Base-by-base conservation (phyloP, 64 coral and sea anemone genomes). In the Stichodactyla helianthus region DNA sequence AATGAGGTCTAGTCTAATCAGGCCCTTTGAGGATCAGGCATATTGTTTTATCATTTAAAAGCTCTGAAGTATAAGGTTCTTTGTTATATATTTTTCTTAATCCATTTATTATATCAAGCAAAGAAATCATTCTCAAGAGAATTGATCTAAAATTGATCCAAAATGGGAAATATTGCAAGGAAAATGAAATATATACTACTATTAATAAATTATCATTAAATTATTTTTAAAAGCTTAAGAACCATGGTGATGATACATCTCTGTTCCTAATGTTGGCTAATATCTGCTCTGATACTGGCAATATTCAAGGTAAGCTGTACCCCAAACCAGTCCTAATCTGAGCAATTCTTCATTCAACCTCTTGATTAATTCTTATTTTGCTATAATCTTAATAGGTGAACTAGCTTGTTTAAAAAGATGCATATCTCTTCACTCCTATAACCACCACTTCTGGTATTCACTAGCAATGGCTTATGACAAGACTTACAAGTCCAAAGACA, bases 381-480 rank as follows among this genome's bases (percentile, higher is more conserved):
- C n/a, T 74, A 19, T 31, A 12, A 13, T 74, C 12, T 60, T 35
- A 77, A 12, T 56, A 90, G 89, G 71, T 78, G 89, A 90, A 90
- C 79, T 90, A 77, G 71, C 67, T 77, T 56, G 54, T 28, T 84
- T 85, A 16, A 83, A 90, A 27, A 85, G 28, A 65, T 90, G 89
- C 53, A 59, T 84, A 11, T 17, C 71, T 5, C 82, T 90, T 90
- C 89, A 90, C 58, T 85, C 89, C 35, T 90, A 84, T 52, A 85
- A 90, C 54, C 59, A 77, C 52, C 82, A 85, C 20, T 90, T 79
- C 59, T 90, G 89, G 89, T 90, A 61, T 59, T 85, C 57, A 12
- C 76, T 90, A 58, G 83, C 89, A 19, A 50, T 62, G 58, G 89
- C 89, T 17, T 90, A 90, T 54, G 74, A 77, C 70, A 90, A 79